A percentile compares a stretch with the other conserved stretches of the same genome.
phyloP scores from a whole-genome alignment of 1,140 invertebrate species.

The Caenorhabditis brenneri region DNA sequence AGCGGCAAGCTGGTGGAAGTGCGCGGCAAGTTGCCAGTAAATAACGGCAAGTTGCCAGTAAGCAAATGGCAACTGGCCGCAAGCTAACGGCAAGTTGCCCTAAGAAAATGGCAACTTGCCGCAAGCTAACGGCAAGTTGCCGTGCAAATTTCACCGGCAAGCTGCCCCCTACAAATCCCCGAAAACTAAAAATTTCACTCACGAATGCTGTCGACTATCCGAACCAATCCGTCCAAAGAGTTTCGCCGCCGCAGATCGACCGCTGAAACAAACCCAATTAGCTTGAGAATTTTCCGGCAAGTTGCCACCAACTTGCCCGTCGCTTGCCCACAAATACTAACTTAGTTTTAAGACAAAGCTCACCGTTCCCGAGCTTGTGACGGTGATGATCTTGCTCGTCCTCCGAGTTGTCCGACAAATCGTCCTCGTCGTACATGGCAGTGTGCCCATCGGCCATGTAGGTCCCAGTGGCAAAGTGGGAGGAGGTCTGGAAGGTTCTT shows the following conservation, averaged over 20 bases:
- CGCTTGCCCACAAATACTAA: conserved; percentile 40
- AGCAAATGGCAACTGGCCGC: no score
- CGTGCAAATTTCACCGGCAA: no score
- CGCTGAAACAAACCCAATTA: conserved; percentile 15
- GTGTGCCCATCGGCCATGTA: neutral
- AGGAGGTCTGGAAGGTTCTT: conserved; percentile 26
- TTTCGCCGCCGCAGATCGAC: conserved; percentile 18
- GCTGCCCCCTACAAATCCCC: no score
- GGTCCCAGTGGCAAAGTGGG: neutral
- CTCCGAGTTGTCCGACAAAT: conserved; percentile 44
- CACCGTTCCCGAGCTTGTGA: conserved; percentile 29
- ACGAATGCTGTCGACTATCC: conserved; percentile 44
- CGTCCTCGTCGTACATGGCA: conserved; percentile 44
- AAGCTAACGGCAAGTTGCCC: no score
- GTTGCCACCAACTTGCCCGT: no score
- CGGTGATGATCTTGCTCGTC: conserved; percentile 34
- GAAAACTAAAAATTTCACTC: no score
- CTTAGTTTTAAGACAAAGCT: conserved; percentile 35
- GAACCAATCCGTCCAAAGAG: conserved; percentile 33
- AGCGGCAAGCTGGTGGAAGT: no score
- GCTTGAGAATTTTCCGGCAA: neutral
- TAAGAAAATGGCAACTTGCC: no score
- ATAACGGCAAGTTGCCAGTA: no score
- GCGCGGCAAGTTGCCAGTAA: no score
- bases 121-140: no score